These are phyloP conservation scores for Diglossa cyanea DNA, from an alignment of 2,797 vertebrate species.

Conservation along the genomic window DNA sequence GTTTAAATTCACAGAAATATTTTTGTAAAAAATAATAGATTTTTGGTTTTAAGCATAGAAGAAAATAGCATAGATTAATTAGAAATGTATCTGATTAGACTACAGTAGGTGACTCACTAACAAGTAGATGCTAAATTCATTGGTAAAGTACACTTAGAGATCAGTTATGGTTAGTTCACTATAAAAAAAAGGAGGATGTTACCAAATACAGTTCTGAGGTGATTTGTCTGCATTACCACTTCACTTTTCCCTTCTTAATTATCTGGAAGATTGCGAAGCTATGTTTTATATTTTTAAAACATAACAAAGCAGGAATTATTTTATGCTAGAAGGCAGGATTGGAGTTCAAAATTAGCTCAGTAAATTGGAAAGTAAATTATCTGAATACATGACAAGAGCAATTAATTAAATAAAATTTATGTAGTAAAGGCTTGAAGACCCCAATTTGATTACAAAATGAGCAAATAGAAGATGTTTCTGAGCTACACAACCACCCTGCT, in stretches of 20 bases:
- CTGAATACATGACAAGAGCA: not conserved
- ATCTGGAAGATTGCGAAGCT: not conserved
- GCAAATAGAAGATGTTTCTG: not conserved
- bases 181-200: not conserved
- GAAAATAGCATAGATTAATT: not conserved
- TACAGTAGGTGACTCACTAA: not conserved
- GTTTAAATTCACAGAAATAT: not conserved
- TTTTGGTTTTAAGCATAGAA: not conserved
- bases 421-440: not conserved
- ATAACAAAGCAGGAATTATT: not conserved
- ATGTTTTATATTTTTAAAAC: not conserved
- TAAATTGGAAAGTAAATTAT: not conserved
- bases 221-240: not conserved
- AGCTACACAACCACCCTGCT: not conserved
- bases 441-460: not conserved
- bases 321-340: not conserved
- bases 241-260: not conserved
- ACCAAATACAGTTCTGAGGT: not conserved
- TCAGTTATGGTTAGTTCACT: not conserved
- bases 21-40: not conserved
- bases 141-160: not conserved
- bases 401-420: not conserved
- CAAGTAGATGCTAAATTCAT: not conserved
- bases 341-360: not conserved
- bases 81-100: not conserved